These are phyloP conservation scores for Tragelaphus eurycerus DNA, from an alignment of 2,797 vertebrate species.

Conservation along the genomic window DNA sequence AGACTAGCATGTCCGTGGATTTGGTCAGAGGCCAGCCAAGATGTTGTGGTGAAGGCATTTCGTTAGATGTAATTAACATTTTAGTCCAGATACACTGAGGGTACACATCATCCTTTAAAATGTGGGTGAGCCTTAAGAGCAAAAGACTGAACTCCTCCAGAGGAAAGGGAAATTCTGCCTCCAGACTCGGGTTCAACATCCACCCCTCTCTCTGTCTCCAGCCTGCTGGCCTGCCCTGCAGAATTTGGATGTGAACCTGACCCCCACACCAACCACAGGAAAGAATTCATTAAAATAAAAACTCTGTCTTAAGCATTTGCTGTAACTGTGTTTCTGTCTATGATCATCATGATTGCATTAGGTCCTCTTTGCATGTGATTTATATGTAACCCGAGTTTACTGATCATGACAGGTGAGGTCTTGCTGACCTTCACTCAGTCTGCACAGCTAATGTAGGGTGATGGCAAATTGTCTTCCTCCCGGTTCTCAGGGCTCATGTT, in stretches of 20 bases:
- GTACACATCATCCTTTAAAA: neutral
- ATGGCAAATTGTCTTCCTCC: too few relatives aligned
- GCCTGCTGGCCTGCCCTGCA: neutral
- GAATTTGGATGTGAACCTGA: too few relatives aligned
- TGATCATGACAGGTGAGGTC: neutral
- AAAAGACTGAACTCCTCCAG: too few relatives aligned
- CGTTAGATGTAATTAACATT: neutral
- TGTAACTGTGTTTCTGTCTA: neutral
- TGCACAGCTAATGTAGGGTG: fast-evolving
- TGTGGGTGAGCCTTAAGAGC: neutral
- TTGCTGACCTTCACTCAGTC: neutral
- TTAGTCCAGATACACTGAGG: neutral
- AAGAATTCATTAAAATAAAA: neutral
- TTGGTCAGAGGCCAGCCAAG: fast-evolving
- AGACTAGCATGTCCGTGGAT: fast-evolving
- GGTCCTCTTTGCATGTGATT: neutral
- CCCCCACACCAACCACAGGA: neutral
- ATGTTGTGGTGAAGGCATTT: neutral
- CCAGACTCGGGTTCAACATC: neutral
- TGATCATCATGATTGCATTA: neutral
- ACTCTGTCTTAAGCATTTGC: neutral
- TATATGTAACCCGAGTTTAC: neutral
- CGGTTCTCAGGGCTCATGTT: neutral
- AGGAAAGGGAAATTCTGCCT: neutral
- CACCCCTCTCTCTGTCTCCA: fast-evolving